Evolutionary conservation across 2,797 vertebrate species (phyloP).

Genomic region (Poeciliopsis paucimaculata): DNA sequence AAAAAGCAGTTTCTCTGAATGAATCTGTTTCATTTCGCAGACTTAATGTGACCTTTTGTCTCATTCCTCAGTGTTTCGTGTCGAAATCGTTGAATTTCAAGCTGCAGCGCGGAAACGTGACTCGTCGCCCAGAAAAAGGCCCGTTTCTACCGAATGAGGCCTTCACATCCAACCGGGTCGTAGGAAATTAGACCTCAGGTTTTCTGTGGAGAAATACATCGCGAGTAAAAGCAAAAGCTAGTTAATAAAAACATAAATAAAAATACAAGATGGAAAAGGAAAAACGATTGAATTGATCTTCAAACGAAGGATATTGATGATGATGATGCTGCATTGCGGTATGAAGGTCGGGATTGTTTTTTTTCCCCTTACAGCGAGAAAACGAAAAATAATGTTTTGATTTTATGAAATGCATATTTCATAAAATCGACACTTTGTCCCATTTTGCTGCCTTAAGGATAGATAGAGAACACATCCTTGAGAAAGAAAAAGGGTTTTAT

Average conservation of each 20-base stretch:
- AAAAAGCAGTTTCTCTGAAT: neutral
- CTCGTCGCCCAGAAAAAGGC: slow-evolving; percentile 30
- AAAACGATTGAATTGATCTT: slow-evolving; percentile 22
- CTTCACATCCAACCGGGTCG: slow-evolving; percentile 26
- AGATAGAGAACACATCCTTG: neutral
- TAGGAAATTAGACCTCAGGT: neutral
- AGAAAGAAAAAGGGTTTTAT: neutral
- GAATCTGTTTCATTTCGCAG: neutral
- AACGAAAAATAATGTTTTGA: neutral
- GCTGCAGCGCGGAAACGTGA: slow-evolving; percentile 50
- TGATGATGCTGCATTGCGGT: slow-evolving; percentile 80
- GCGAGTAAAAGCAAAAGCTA: neutral
- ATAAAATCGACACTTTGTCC: neutral
- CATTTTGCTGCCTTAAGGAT: neutral
- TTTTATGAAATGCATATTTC: neutral
- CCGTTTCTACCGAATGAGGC: slow-evolving; percentile 48
- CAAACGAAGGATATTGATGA: slow-evolving; percentile 31
- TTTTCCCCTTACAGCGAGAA: slow-evolving; percentile 5
- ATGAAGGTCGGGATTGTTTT: slow-evolving; percentile 61
- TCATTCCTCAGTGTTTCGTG: slow-evolving; percentile 1
- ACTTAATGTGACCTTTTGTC: neutral
- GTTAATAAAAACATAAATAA: neutral
- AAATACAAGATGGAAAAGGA: neutral
- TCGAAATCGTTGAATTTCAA: slow-evolving; percentile 14
- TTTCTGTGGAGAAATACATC: slow-evolving; percentile 5